Conservation (phyloP, 2,888 invertebrate species). For the Andrena chrysosceles region DNA sequence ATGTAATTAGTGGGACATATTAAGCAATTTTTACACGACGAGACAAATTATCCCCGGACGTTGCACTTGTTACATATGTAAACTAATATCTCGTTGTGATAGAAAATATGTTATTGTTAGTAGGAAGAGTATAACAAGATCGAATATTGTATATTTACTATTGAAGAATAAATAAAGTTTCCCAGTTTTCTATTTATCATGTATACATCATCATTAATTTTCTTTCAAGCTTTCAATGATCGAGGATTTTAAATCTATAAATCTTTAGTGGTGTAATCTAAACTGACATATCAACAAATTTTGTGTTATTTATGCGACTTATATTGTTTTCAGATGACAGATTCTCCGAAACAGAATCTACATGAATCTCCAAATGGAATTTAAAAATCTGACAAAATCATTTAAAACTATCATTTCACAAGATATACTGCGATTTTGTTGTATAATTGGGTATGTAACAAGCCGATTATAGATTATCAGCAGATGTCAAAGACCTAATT, state of each 20-base stretch:
- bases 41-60: not conserved
- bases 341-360: conserved; percentile 49
- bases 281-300: conserved; percentile 8
- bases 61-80: conserved; percentile 30
- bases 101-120: conserved; percentile 43
- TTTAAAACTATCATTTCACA: conserved; percentile 29
- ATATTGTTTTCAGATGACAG: conserved; percentile 71
- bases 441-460: conserved; percentile 20
- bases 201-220: conserved; percentile 66
- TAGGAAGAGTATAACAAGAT: conserved; percentile 31
- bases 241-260: not conserved
- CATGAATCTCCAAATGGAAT: conserved; percentile 51
- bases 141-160: conserved; percentile 62
- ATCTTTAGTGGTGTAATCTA: not conserved
- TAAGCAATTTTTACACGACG: not conserved
- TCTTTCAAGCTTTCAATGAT: conserved; percentile 38
- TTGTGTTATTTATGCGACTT: conserved; percentile 46
- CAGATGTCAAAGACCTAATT: conserved; percentile 4
- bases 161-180: conserved; percentile 77
- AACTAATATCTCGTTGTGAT: conserved; percentile 43
- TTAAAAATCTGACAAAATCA: conserved; percentile 37
- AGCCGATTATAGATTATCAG: conserved; percentile 22
- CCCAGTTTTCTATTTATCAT: conserved; percentile 74
- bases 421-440: conserved; percentile 44
- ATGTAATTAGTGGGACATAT: conserved; percentile 38